Percentiles rank a stretch among this genome's conserved stretches.
Conservation (phyloP, 2,888 invertebrate genomes). For the Dolichopus griseipennis region DNA sequence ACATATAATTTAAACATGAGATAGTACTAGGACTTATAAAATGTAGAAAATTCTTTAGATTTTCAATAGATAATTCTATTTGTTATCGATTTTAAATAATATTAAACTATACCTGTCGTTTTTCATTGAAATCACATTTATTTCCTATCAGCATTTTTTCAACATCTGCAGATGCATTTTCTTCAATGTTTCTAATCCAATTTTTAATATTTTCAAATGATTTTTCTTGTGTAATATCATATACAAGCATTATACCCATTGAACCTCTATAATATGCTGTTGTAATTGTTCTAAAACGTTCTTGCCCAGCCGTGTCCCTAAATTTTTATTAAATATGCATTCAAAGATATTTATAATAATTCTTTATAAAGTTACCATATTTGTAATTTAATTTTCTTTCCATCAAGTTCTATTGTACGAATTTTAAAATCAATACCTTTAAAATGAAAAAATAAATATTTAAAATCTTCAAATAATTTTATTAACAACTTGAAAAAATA, state of each 20-base stretch:
- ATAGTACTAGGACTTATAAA: too few species aligned
- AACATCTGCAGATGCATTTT: conserved; percentile 97
- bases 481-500: too few species aligned
- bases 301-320: conserved; percentile 99
- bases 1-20: too few species aligned
- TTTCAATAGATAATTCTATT: too few species aligned
- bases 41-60: too few species aligned
- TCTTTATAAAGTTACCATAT: conserved; percentile 69
- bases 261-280: conserved; percentile 99
- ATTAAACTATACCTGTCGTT: conserved; percentile 62
- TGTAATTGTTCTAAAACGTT: conserved; percentile 96
- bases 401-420: conserved; percentile 94
- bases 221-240: conserved; percentile 98
- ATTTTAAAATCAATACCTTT: conserved; percentile 98
- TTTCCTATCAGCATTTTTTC: conserved; percentile 99
- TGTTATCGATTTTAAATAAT: not conserved
- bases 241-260: conserved; percentile 99
- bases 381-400: conserved; percentile 97
- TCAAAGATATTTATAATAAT: not conserved
- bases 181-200: conserved; percentile 98
- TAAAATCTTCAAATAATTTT: not conserved
- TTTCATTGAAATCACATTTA: conserved; percentile 96
- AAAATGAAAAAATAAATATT: conserved; percentile 18
- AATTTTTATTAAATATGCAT: conserved; percentile 24
- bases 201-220: conserved; percentile 99